These are phyloP conservation scores for Iguana delicatissima DNA, from an alignment of 2,797 vertebrate species.

Conservation along the genomic window DNA sequence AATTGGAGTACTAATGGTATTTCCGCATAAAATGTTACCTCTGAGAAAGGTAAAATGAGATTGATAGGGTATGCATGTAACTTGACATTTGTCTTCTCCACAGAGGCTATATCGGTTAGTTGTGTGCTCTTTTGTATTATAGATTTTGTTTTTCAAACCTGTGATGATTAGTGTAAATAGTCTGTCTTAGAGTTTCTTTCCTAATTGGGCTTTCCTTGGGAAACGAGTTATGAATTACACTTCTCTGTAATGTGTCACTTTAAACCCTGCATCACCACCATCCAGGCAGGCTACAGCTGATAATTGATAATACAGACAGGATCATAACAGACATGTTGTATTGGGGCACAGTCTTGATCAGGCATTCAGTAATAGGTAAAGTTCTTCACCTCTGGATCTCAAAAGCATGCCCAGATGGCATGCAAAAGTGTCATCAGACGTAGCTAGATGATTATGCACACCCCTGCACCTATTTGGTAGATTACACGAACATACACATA, in stretches of 20 bases:
- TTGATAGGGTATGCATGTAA: background rate
- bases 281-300: background rate
- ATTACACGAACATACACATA: background rate
- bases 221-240: background rate
- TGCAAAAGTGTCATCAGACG: background rate
- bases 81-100: slow-evolving; percentile 42
- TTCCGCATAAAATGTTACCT: slow-evolving; percentile 45
- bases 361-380: background rate
- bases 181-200: slow-evolving; percentile 9
- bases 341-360: background rate
- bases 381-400: background rate
- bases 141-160: slow-evolving; percentile 16
- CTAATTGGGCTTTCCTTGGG: slow-evolving; percentile 16
- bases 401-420: background rate
- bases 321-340: background rate
- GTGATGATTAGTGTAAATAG: background rate
- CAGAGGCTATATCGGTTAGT: slow-evolving; percentile 31
- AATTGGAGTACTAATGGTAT: slow-evolving; percentile 33
- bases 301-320: background rate
- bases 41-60: slow-evolving; percentile 59
- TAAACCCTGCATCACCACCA: background rate
- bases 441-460: background rate
- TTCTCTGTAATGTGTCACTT: background rate
- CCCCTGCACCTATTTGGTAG: background rate
- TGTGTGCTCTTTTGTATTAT: background rate